Conservation (phyloP, 2,797 vertebrate species). For the Aplochiton taeniatus region DNA sequence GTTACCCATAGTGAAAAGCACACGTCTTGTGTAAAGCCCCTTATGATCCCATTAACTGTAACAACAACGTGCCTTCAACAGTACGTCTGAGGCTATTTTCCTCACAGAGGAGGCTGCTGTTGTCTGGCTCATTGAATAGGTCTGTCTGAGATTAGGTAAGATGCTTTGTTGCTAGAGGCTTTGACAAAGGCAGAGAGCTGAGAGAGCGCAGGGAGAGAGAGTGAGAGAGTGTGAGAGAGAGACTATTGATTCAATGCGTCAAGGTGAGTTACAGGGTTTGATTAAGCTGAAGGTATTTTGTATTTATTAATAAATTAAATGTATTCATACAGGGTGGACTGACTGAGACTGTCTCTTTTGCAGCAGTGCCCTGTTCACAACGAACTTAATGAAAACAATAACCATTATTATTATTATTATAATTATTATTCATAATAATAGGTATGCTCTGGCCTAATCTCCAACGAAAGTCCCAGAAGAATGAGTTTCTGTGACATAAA, state of each 20-base stretch:
- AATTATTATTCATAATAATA: too few species aligned
- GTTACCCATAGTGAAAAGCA: background rate
- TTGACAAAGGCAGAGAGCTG: background rate
- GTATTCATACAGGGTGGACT: too few species aligned
- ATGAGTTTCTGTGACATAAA: background rate
- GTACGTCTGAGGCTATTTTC: background rate
- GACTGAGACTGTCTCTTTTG: too few species aligned
- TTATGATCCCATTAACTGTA: conserved; percentile 1
- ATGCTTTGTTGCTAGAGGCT: conserved; percentile 1
- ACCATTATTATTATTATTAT: too few species aligned
- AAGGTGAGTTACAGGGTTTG: too few species aligned
- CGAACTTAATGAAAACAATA: too few species aligned
- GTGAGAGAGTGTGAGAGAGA: background rate
- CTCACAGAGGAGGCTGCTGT: background rate
- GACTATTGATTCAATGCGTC: too few species aligned
- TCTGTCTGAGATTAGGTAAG: conserved; percentile 2
- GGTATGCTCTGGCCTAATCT: background rate
- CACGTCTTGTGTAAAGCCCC: background rate
- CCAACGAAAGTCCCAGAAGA: background rate
- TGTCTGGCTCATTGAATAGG: conserved; percentile 7
- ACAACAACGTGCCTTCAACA: background rate
- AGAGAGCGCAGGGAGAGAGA: background rate
- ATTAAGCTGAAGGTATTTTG: too few species aligned
- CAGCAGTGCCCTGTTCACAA: too few species aligned
- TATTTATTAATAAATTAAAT: too few species aligned